Percentiles rank a stretch among this genome's conserved stretches.
phyloP scores from a whole-genome alignment of 2,113 vertebrate genomes.

The Gambusia affinis region DNA sequence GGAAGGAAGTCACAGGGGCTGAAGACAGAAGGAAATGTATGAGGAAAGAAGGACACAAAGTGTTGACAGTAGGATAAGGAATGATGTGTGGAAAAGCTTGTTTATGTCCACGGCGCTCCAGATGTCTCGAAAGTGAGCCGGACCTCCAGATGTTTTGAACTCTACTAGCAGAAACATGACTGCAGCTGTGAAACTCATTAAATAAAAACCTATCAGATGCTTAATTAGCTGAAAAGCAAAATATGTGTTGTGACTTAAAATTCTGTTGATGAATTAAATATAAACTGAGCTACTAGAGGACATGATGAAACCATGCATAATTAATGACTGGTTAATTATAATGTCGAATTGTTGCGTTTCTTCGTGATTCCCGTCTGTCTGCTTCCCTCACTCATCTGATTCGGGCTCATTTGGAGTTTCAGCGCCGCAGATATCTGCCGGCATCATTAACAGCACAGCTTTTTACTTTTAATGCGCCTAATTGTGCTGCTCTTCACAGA shows the following conservation, averaged over 20 bases:
- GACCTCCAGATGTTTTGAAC: too few species aligned
- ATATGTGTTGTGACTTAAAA: slow-evolving; percentile 1
- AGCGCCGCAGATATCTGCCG: slow-evolving; percentile 15
- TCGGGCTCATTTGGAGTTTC: slow-evolving; percentile 18
- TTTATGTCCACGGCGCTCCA: too few species aligned
- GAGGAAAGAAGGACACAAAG: too few species aligned
- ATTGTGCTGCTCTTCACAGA: slow-evolving; percentile 50
- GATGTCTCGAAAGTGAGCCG: too few species aligned
- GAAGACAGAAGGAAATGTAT: too few species aligned
- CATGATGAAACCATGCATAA: slow-evolving; percentile 9
- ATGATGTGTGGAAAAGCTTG: too few species aligned
- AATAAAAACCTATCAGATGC: neutral
- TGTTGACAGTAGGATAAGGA: too few species aligned
- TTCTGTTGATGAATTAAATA: neutral
- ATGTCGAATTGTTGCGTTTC: neutral
- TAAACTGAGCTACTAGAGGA: neutral
- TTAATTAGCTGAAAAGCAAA: neutral
- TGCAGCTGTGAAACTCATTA: neutral
- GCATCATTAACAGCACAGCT: slow-evolving; percentile 7
- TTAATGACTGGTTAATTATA: slow-evolving; percentile 7
- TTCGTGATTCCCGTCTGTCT: neutral
- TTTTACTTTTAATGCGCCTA: slow-evolving; percentile 37
- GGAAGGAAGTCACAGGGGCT: too few species aligned
- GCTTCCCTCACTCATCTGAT: neutral
- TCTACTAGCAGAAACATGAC: neutral